Evolutionary conservation across 1,140 invertebrate genomes (phyloP).

Genomic region (Drosophila persimilis): DNA sequence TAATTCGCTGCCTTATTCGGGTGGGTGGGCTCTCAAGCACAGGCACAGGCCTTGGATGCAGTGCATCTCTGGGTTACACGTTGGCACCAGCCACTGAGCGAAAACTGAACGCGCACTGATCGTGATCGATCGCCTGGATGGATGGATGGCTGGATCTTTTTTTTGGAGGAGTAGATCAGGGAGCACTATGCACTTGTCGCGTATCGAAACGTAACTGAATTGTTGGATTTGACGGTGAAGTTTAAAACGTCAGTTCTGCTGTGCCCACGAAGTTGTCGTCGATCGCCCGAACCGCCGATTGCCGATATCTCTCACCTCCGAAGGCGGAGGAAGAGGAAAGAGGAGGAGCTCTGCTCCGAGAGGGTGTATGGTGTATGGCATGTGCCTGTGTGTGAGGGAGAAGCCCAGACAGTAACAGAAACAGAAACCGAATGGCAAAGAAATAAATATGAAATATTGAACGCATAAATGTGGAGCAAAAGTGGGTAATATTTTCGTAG

Average conservation of each 20-base stretch:
- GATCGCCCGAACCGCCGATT: slow-evolving; percentile 45
- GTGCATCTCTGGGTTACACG: slow-evolving; percentile 25
- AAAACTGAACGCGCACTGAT: not conserved
- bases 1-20: slow-evolving; percentile 70
- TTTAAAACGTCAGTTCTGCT: slow-evolving; percentile 68
- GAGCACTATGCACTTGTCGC: slow-evolving; percentile 78
- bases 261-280: slow-evolving; percentile 46
- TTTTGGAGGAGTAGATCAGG: slow-evolving; percentile 4
- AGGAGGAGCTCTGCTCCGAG: slow-evolving; percentile 27
- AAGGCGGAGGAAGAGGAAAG: slow-evolving; percentile 28
- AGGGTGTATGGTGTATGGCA: not conserved
- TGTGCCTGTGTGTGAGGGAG: slow-evolving; percentile 4
- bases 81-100: slow-evolving; percentile 13
- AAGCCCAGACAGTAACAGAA: slow-evolving; percentile 31
- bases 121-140: not conserved
- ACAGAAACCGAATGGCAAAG: slow-evolving; percentile 38
- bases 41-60: too few relatives aligned
- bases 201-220: slow-evolving; percentile 80
- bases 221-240: slow-evolving; percentile 72
- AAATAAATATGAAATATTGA: slow-evolving; percentile 81
- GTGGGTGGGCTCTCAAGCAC: not conserved
- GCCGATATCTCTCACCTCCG: slow-evolving; percentile 37
- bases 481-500: slow-evolving; percentile 70
- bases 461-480: slow-evolving; percentile 72
- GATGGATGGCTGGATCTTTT: slow-evolving; percentile 16